A percentile compares a stretch with the other conserved stretches of the same genome.
Conservation (phyloP, 2,797 vertebrate species). For the Dipus sagitta region DNA sequence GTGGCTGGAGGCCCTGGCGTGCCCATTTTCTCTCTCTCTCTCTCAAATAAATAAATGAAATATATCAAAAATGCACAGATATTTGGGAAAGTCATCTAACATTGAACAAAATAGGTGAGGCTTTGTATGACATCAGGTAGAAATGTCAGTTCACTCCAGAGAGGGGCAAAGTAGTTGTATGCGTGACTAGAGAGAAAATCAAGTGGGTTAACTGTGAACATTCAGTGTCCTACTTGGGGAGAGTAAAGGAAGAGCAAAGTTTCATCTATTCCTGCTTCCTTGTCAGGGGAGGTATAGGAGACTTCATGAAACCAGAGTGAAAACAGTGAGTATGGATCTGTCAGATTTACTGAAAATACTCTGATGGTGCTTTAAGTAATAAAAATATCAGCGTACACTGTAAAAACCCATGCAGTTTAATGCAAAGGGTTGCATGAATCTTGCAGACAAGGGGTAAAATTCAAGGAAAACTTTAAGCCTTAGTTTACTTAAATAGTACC, state of each 20-base stretch:
- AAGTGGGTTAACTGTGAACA: not conserved
- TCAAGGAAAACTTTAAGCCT: not conserved
- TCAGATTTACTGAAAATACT: slow-evolving; percentile 41
- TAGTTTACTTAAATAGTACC: not conserved
- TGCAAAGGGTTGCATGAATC: slow-evolving; percentile 28
- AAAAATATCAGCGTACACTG: slow-evolving; percentile 8
- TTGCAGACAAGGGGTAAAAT: slow-evolving; percentile 38
- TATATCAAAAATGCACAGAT: not conserved
- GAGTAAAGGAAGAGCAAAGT: slow-evolving; percentile 12
- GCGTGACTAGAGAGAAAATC: slow-evolving; percentile 2
- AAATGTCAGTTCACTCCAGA: slow-evolving; percentile 30
- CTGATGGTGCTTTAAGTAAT: slow-evolving; percentile 42
- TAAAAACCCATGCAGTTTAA: not conserved
- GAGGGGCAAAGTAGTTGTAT: not conserved
- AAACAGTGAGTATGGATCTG: not conserved
- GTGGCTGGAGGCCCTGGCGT: no score
- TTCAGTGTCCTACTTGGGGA: not conserved
- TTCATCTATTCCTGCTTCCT: not conserved
- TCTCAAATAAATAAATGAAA: no score
- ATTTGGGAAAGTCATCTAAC: slow-evolving; percentile 35
- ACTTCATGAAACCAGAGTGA: not conserved
- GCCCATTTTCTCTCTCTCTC: no score
- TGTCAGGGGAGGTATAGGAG: not conserved
- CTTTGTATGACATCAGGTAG: not conserved
- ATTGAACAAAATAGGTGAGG: not conserved